Base-by-base conservation (phyloP, 2,888 invertebrate species). In the Dasypolia templi region DNA sequence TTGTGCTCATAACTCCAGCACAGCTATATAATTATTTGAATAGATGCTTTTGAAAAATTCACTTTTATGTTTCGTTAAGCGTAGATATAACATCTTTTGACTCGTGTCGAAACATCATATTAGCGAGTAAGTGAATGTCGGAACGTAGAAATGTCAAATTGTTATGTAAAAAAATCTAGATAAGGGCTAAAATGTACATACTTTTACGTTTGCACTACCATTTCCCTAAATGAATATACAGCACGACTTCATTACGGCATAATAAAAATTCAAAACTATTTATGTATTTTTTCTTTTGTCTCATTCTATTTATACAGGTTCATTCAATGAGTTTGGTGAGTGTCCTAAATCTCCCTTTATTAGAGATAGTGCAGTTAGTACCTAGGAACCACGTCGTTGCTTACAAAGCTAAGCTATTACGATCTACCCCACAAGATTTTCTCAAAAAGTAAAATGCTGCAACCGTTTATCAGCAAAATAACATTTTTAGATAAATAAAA, bases 191-290 rank as follows among this genome's bases (percentile, higher is more conserved):
- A 68, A 75, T 59, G 59, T 79, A 74, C 49, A 58, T 68, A 67
- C 55, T 39, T 62, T 35, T 59, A n/a, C 39, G 35, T 51, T 56
- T 49, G 32, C 39, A 69, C 35, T 59, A 58, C 32, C 39, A 51
- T 44, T 42, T 55, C 22, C 2, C 2, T 53, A 61, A 46, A 39
- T 65, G 3, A 65, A 71, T 65, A 55, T 29, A 66, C 35, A 66
- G 69, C 69, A 77, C 63, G 51, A 58, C 17, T 44, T 71, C 35
- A 61, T 55, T 51, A 67, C 49, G 32, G 49, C 55, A 56, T 79
- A 68, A 56, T 68, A 65, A 76, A 75, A 26, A 49, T n/a, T 17
- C 1, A 32, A 29, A 59, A 55, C 12, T 22, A 14, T 35, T 1
- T 1, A 32, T 17, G 22, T 63, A 2, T 29, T 14, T 29, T 63